Evolutionary conservation across 1,140 invertebrate species (phyloP).

Genomic region (Lordiphosa stackelbergi): DNA sequence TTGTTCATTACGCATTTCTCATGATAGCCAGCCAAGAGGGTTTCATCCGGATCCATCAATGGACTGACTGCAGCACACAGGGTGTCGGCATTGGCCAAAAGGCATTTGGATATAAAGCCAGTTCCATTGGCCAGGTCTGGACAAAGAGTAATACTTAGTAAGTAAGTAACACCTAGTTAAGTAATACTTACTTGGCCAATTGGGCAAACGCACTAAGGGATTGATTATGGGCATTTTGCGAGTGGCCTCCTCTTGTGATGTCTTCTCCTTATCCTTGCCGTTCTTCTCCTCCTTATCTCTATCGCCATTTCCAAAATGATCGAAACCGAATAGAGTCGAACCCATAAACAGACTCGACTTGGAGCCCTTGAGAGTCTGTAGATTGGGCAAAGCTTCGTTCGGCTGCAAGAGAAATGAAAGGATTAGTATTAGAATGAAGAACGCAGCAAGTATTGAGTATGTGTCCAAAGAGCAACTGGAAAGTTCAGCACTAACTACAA

Average conservation of each 20-base stretch:
- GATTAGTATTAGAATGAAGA: slow-evolving; percentile 30
- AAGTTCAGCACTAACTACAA: slow-evolving; percentile 71
- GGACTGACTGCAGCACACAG: slow-evolving; percentile 96
- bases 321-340: slow-evolving; percentile 68
- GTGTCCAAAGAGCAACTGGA: slow-evolving; percentile 69
- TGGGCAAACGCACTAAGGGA: slow-evolving; percentile 89
- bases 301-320: slow-evolving; percentile 43
- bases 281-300: slow-evolving; percentile 48
- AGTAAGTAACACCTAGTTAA: too few relatives aligned
- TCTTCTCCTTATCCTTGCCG: slow-evolving; percentile 69
- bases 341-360: slow-evolving; percentile 78
- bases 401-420: slow-evolving; percentile 72
- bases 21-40: slow-evolving; percentile 92
- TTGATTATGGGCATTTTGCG: slow-evolving; percentile 93
- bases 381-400: slow-evolving; percentile 76
- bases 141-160: too few relatives aligned
- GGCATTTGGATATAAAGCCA: slow-evolving; percentile 91
- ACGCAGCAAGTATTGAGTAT: slow-evolving; percentile 15
- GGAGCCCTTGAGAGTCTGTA: slow-evolving; percentile 80
- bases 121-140: slow-evolving; percentile 83
- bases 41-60: slow-evolving; percentile 94
- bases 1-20: slow-evolving; percentile 99
- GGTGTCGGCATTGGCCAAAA: slow-evolving; percentile 97
- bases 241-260: slow-evolving; percentile 77
- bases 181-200: slow-evolving; percentile 91